These are phyloP conservation scores for Planococcus citri DNA, from an alignment of 1,140 invertebrate genomes.

Conservation along the genomic window DNA sequence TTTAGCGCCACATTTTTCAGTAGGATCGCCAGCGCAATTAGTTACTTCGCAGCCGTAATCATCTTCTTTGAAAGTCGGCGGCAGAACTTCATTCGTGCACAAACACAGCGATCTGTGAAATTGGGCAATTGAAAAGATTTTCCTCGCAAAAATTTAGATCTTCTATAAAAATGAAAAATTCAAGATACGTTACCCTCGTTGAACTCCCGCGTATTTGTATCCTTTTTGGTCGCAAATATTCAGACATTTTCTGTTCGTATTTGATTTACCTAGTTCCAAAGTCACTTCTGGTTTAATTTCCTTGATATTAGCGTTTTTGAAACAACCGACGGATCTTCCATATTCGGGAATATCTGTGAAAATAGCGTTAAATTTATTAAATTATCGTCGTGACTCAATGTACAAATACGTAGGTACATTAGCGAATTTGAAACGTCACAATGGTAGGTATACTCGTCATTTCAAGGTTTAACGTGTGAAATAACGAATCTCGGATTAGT, in stretches of 20 bases:
- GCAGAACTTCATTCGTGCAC: not conserved
- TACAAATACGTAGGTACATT: too few species aligned
- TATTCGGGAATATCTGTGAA: not conserved
- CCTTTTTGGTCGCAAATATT: conserved; percentile 23
- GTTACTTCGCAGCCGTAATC: not conserved
- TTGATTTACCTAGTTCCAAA: not conserved
- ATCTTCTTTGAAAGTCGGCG: not conserved
- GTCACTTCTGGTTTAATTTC: not conserved
- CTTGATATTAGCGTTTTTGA: not conserved
- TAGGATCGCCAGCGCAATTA: not conserved
- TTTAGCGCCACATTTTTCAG: not conserved
- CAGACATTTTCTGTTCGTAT: not conserved
- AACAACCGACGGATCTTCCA: not conserved
- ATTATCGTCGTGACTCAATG: too few species aligned
- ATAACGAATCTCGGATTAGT: not conserved
- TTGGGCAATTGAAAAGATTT: too few species aligned
- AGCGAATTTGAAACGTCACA: too few species aligned
- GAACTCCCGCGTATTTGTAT: conserved; percentile 12
- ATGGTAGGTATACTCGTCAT: too few species aligned
- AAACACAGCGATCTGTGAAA: not conserved
- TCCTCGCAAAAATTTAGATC: not conserved
- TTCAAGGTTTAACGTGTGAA: too few species aligned
- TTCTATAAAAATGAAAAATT: not conserved
- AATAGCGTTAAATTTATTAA: too few species aligned
- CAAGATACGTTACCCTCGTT: not conserved